These are phyloP conservation scores for Peromyscus attwateri DNA, from an alignment of 2,797 vertebrate genomes.

Conservation along the genomic window DNA sequence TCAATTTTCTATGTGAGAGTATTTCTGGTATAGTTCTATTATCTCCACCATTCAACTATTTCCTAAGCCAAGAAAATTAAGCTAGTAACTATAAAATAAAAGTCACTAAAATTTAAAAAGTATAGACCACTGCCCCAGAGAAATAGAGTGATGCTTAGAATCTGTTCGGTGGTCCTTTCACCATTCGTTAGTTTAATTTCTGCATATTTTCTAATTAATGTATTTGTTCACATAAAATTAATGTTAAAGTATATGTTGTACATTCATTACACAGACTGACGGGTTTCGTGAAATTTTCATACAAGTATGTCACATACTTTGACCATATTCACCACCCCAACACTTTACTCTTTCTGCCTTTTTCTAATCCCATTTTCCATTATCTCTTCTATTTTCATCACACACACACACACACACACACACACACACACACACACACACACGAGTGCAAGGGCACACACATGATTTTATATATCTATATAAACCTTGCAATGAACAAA, in stretches of 20 bases:
- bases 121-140: neutral
- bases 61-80: constrained; percentile 42
- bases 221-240: neutral
- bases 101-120: constrained; percentile 56
- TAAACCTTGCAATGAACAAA: neutral
- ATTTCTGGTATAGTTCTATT: constrained; percentile 38
- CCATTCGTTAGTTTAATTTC: neutral
- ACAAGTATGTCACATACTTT: neutral
- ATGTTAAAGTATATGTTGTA: neutral
- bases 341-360: neutral
- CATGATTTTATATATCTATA: no score
- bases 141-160: neutral
- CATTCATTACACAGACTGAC: neutral
- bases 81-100: constrained; percentile 59
- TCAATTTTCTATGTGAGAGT: neutral
- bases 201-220: neutral
- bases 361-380: neutral
- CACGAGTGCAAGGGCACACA: neutral
- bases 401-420: neutral
- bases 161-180: constrained; percentile 51
- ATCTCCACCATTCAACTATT: neutral
- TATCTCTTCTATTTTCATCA: neutral
- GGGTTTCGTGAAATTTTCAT: neutral
- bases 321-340: neutral
- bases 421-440: neutral